phyloP scores from a whole-genome alignment of 2,113 vertebrate genomes.

The Nannospalax galili region DNA sequence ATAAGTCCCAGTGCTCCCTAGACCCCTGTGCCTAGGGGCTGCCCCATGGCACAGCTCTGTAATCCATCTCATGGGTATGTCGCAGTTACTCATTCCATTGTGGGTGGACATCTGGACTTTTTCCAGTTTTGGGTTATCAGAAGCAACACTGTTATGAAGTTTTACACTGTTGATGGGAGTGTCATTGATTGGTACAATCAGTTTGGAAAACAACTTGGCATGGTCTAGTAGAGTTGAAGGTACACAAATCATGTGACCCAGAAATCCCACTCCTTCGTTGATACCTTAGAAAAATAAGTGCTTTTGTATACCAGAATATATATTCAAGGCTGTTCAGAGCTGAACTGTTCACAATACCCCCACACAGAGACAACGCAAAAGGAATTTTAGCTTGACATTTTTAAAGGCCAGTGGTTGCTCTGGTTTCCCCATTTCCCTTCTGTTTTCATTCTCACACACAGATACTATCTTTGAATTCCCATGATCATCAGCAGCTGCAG shows the following conservation, averaged over 20 bases:
- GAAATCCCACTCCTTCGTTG: background rate
- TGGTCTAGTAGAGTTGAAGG: background rate
- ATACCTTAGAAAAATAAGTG: constrained; percentile 23
- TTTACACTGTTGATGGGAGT: background rate
- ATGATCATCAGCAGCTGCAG: background rate
- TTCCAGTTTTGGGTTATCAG: background rate
- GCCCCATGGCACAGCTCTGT: background rate
- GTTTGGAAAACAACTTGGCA: background rate
- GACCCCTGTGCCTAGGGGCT: background rate
- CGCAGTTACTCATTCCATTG: background rate
- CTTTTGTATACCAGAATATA: background rate
- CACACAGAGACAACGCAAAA: background rate
- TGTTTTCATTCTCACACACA: background rate
- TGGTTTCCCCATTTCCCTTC: background rate
- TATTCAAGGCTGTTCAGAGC: background rate
- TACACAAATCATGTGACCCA: background rate
- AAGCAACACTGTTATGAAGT: background rate
- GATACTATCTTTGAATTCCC: background rate
- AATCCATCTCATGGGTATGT: background rate
- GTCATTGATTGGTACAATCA: background rate
- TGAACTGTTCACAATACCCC: background rate
- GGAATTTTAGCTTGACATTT: background rate
- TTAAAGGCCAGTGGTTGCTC: background rate
- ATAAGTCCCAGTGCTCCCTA: background rate
- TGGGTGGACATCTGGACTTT: background rate